Evolutionary conservation across 2,888 invertebrate species (phyloP).

Genomic region (Eristalinus sepulchralis): DNA sequence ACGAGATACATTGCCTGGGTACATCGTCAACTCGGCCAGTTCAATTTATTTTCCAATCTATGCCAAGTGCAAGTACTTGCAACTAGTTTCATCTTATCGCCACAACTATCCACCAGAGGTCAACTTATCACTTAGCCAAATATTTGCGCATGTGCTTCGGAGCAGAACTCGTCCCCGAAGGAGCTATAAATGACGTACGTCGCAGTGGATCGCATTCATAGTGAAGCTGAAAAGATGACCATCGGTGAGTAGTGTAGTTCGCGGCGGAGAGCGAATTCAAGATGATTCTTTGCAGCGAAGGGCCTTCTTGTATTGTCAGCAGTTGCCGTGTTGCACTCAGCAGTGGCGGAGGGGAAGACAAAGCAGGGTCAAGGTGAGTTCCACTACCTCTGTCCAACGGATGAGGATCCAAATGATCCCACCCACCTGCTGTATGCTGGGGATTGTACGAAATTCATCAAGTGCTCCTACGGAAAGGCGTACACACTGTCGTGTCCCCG

Average conservation of each 20-base stretch:
- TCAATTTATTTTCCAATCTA: conserved; percentile 23
- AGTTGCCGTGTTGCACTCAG: neutral
- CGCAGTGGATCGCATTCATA: conserved; percentile 10
- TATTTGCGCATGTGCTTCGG: conserved; percentile 7
- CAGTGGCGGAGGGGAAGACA: neutral
- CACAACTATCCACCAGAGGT: neutral
- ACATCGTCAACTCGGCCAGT: neutral
- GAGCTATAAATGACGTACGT: conserved; percentile 47
- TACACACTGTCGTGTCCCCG: conserved; percentile 45
- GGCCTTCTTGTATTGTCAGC: neutral
- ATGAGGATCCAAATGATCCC: conserved; percentile 52
- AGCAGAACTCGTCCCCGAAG: neutral
- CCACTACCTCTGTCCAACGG: conserved; percentile 12
- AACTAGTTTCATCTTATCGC: conserved; percentile 11
- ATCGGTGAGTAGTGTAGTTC: too few species aligned
- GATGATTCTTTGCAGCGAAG: neutral
- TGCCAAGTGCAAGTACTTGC: neutral
- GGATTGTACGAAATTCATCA: conserved; percentile 58
- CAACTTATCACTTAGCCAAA: neutral
- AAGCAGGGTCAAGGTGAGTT: neutral
- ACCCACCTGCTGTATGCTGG: conserved; percentile 27
- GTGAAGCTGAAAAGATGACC: too few species aligned
- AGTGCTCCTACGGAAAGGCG: conserved; percentile 48
- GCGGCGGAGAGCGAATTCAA: too few species aligned
- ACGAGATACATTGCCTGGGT: neutral